Base-by-base conservation (phyloP, 2,797 vertebrate genomes). In the Denticeps clupeoides region DNA sequence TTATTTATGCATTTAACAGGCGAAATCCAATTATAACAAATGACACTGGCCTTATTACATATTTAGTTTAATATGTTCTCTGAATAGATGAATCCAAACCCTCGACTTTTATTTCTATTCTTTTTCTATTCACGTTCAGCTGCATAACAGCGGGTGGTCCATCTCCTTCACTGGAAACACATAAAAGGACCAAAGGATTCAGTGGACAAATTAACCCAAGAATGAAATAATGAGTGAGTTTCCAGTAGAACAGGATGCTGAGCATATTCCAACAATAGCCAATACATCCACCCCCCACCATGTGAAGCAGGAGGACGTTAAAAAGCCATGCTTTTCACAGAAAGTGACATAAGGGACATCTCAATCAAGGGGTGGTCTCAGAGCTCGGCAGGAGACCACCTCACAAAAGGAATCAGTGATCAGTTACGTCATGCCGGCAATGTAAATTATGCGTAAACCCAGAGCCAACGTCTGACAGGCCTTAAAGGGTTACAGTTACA, bases 161-260 rank as follows among this genome's bases (percentile, higher is more conserved):
- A 69, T 29, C 18, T 48, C 45, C 55, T 18, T 56, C 45, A 28
- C 24, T 24, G 24, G 24, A 22, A 23, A 5, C 22, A 22, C 22
- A 5, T 24, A 24, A 25, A 8, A 1, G 35, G 16, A 18, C 2
- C 19, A 8, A 37, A 13, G 33, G 37, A 35, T 38, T 21, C 38
- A 16, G 35, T 38, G 1, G 9, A 19, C 16, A 38, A 79, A 80
- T 81, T 81, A 82, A 68, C 63, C 38, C 59, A 68, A 79, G 73
- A 82, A 82, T 71, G 57, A 26, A 42, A 54, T 53, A 59, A 45
- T 24, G 13, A 29, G 29, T 38, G 51, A 40, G 55, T 47, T 31
- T 13, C 43, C 26, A 46, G n/a, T n/a, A n/a, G n/a, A n/a, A n/a
- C 37, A 45, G 7, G 37, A 25, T 41, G 13, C 49, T 42, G 24